phyloP scores from a whole-genome alignment of 2,888 invertebrate genomes.

The Steinernema carpocapsae region DNA sequence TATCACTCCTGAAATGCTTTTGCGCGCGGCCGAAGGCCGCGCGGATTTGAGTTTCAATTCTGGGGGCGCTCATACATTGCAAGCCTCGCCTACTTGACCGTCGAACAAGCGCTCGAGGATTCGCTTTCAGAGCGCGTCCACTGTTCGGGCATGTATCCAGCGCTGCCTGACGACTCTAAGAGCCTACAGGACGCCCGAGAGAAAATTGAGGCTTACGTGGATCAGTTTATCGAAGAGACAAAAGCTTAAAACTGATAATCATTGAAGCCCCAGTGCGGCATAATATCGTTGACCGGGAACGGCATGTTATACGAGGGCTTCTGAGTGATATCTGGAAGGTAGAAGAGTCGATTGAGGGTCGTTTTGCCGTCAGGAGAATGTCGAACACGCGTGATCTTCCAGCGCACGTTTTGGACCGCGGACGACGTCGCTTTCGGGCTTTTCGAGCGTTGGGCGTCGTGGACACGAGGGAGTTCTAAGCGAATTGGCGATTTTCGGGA shows the following conservation, averaged over 20 bases:
- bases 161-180: too few species aligned
- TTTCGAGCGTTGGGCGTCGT: neutral
- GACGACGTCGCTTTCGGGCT: neutral
- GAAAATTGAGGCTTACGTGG: neutral
- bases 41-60: too few species aligned
- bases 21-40: too few species aligned
- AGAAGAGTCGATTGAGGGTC: conserved; percentile 1
- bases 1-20: neutral
- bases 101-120: conserved; percentile 38
- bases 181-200: too few species aligned
- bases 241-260: conserved; percentile 2
- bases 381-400: conserved; percentile 23
- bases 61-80: too few species aligned
- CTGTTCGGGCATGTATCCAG: too few species aligned
- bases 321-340: conserved; percentile 13
- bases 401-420: neutral
- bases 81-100: conserved; percentile 35
- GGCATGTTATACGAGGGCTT: neutral
- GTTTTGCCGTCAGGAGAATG: conserved; percentile 27
- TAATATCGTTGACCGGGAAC: neutral
- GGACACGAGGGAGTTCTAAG: neutral
- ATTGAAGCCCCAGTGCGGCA: conserved; percentile 11
- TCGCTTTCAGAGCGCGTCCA: too few species aligned
- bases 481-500: neutral
- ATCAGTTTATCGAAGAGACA: neutral